Evolutionary conservation across 2,113 vertebrate genomes (phyloP).

Genomic region (Etia nguti): DNA sequence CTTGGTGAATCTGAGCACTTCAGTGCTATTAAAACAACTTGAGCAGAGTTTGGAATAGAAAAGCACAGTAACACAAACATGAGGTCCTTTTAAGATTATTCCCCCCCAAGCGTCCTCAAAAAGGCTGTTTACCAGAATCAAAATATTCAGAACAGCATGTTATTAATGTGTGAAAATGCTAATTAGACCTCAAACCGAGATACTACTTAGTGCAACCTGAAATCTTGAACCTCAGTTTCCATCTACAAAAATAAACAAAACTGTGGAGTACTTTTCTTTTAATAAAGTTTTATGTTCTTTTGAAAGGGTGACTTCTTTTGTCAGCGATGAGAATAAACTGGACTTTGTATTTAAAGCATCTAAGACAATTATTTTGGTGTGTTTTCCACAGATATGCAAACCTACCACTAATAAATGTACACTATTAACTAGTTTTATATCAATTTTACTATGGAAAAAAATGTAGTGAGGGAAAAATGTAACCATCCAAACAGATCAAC

Average conservation of each 20-base stretch:
- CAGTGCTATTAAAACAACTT: background rate
- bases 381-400: background rate
- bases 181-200: background rate
- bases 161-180: background rate
- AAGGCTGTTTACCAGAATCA: background rate
- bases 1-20: background rate
- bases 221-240: background rate
- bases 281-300: background rate
- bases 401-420: background rate
- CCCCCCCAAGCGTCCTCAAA: background rate
- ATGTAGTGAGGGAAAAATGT: background rate
- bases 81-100: background rate
- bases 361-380: background rate
- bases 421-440: background rate
- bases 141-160: background rate
- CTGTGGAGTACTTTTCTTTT: background rate
- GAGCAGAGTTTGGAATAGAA: background rate
- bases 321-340: background rate
- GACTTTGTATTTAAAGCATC: background rate
- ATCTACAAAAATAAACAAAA: background rate
- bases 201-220: background rate
- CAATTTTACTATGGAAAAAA: background rate
- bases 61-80: background rate
- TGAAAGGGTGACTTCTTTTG: accelerated
- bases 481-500: background rate